Conservation (phyloP, 2,113 vertebrate genomes). For the Pyxicephalus adspersus region DNA sequence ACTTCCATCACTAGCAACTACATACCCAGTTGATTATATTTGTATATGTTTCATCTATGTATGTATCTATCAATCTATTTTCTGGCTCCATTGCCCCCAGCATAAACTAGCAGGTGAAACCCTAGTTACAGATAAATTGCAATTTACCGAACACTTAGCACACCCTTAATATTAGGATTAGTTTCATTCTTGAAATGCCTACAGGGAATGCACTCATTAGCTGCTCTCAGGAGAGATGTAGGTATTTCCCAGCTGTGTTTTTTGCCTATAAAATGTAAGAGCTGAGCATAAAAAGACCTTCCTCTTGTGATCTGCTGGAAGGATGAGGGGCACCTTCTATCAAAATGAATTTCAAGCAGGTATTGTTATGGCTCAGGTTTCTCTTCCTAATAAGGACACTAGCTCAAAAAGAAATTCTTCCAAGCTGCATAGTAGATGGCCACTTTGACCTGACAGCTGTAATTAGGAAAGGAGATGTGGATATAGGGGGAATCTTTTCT, state of each 20-base stretch:
- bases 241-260: conserved; percentile 18
- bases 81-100: too few species aligned
- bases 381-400: conserved; percentile 31
- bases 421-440: conserved; percentile 62
- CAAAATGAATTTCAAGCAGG: conserved; percentile 44
- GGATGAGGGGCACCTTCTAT: conserved; percentile 7
- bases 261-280: conserved; percentile 34
- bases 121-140: not conserved
- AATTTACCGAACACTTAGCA: conserved; percentile 8
- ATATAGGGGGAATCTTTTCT: conserved; percentile 75
- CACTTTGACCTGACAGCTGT: conserved; percentile 60
- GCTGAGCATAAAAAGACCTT: conserved; percentile 23
- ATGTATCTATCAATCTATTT: too few species aligned
- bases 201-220: conserved; percentile 38
- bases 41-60: too few species aligned
- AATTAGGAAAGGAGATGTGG: conserved; percentile 68
- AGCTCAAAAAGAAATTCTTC: conserved; percentile 19
- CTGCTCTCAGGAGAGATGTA: conserved; percentile 16
- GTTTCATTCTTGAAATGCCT: conserved; percentile 6
- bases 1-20: too few species aligned
- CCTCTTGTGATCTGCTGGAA: conserved; percentile 9
- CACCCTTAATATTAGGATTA: not conserved
- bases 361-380: conserved; percentile 25
- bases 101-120: too few species aligned
- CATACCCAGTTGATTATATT: too few species aligned